Evolutionary conservation across 2,888 invertebrate species (phyloP).

Genomic region (Uropetala carovei): DNA sequence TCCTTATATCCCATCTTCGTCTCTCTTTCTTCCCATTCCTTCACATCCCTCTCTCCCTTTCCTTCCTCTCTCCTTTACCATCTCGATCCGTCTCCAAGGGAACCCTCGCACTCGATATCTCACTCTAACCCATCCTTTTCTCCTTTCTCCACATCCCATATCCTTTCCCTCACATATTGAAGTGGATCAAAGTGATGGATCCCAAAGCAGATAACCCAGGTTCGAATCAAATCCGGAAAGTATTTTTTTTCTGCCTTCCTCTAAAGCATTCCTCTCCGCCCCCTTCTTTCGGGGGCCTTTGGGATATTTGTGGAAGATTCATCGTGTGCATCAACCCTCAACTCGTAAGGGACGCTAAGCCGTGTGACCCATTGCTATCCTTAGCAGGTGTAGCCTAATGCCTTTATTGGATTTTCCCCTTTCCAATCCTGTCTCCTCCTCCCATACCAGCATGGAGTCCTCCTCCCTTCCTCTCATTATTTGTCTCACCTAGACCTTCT

Average conservation of each 20-base stretch:
- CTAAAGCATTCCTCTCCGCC: not conserved
- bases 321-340: not conserved
- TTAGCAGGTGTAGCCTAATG: conserved; percentile 32
- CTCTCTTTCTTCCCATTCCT: no score
- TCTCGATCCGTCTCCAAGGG: no score
- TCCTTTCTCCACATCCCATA: not conserved
- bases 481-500: not conserved
- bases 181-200: not conserved
- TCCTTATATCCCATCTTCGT: no score
- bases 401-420: conserved; percentile 1
- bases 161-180: not conserved
- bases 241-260: not conserved
- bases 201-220: not conserved
- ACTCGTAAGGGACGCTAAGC: not conserved
- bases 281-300: not conserved
- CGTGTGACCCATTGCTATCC: conserved; percentile 21
- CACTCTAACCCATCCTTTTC: no score
- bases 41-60: no score
- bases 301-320: conserved; percentile 25
- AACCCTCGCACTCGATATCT: no score
- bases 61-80: no score
- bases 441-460: not conserved
- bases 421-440: not conserved
- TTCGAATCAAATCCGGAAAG: conserved; percentile 19
- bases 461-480: not conserved